These are phyloP conservation scores for Tachyglossus aculeatus DNA, from an alignment of 2,797 vertebrate genomes.

Conservation along the genomic window DNA sequence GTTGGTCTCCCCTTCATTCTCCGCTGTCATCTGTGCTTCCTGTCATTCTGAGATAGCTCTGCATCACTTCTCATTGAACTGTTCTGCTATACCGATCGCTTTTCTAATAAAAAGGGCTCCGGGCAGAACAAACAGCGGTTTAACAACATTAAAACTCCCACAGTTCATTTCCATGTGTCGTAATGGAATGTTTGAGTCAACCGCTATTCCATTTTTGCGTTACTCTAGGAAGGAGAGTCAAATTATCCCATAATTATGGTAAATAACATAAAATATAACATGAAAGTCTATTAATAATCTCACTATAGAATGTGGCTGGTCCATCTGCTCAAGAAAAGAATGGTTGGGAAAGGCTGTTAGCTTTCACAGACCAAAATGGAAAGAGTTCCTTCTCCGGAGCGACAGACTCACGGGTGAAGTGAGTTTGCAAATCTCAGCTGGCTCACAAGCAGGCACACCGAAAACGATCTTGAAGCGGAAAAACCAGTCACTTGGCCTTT, in stretches of 20 bases:
- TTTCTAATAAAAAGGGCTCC: conserved; percentile 63
- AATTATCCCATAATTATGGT: conserved; percentile 23
- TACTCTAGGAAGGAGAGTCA: conserved; percentile 18
- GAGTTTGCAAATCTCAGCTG: conserved; percentile 41
- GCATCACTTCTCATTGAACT: conserved; percentile 59
- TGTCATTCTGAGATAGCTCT: conserved; percentile 56
- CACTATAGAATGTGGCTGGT: conserved; percentile 19
- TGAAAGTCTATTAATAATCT: neutral
- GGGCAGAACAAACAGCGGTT: conserved; percentile 65
- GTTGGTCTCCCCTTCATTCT: conserved; percentile 51
- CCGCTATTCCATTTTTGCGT: neutral
- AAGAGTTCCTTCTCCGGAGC: conserved; percentile 10
- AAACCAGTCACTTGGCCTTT: neutral
- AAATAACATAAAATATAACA: fast-evolving
- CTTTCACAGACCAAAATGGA: conserved; percentile 37
- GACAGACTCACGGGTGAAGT: neutral
- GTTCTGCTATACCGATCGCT: conserved; percentile 29
- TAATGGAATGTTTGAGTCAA: neutral
- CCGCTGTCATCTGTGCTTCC: conserved; percentile 57
- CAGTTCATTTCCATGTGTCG: conserved; percentile 36
- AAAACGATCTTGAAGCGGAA: neutral
- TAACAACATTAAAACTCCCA: conserved; percentile 37
- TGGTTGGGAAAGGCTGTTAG: conserved; percentile 7
- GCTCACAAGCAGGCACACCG: neutral
- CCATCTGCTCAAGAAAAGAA: neutral